Evolutionary conservation across 2,888 invertebrate species (phyloP).

Genomic region (Aphodius sticticus): DNA sequence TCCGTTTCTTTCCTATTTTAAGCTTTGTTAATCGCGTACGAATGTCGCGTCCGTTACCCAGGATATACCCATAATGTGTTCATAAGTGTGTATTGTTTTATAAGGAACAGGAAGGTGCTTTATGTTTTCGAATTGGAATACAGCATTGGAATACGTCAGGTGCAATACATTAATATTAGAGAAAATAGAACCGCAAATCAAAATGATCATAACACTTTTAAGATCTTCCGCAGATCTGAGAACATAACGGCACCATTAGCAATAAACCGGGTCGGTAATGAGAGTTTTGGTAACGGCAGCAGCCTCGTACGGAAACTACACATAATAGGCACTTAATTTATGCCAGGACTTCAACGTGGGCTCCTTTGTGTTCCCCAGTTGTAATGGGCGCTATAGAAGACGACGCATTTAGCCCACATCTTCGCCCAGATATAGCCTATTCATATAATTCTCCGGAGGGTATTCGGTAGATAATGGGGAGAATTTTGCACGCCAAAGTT

Average conservation of each 20-base stretch:
- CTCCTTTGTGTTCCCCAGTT: background rate
- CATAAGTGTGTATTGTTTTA: no score
- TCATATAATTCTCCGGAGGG: background rate
- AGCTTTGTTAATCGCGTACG: no score
- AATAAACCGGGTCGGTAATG: background rate
- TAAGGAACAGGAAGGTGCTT: no score
- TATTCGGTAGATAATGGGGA: background rate
- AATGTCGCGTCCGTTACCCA: no score
- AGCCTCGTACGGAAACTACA: background rate
- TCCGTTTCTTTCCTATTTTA: no score
- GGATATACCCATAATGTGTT: no score
- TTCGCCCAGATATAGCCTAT: conserved; percentile 4
- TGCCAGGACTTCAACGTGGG: background rate
- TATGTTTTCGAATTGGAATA: no score
- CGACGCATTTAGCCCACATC: conserved; percentile 4
- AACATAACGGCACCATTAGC: background rate
- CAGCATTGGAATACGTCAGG: no score
- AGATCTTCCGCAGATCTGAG: background rate
- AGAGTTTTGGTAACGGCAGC: background rate
- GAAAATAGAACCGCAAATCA: background rate
- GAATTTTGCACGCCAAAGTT: background rate
- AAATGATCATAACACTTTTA: background rate
- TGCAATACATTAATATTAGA: no score
- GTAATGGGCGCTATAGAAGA: background rate
- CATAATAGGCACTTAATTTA: conserved; percentile 4